phyloP scores from a whole-genome alignment of 1,140 invertebrate species.

The Phenacoccus solenopsis region DNA sequence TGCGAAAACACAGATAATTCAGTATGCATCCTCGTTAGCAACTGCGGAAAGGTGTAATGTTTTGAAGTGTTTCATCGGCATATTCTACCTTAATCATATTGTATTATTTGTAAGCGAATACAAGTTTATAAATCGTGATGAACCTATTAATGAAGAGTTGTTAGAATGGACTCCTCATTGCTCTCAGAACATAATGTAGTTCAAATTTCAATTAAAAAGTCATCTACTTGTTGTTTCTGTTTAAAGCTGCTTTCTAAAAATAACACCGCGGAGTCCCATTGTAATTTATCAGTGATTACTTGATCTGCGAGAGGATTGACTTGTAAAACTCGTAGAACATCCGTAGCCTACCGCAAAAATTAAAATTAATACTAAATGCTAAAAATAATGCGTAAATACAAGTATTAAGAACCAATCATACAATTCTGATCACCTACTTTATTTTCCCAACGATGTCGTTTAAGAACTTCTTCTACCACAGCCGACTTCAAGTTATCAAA shows the following conservation, averaged over 20 bases:
- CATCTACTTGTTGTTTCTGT: slow-evolving; percentile 48
- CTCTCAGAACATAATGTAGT: slow-evolving; percentile 15
- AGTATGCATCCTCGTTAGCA: too few relatives aligned
- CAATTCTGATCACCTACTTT: slow-evolving; percentile 42
- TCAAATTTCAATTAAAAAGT: background rate
- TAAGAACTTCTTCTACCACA: slow-evolving; percentile 75
- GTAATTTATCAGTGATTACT: slow-evolving; percentile 74
- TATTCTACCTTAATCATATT: too few relatives aligned
- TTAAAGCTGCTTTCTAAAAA: slow-evolving; percentile 77
- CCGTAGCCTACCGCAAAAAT: slow-evolving; percentile 39
- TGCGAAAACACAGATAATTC: too few relatives aligned
- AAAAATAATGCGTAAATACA: slow-evolving; percentile 19
- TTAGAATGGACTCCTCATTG: too few relatives aligned
- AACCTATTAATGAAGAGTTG: too few relatives aligned
- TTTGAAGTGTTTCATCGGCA: too few relatives aligned
- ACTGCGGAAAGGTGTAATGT: too few relatives aligned
- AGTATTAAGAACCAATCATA: background rate
- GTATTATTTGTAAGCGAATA: too few relatives aligned
- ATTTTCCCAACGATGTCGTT: slow-evolving; percentile 84
- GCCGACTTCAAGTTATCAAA: slow-evolving; percentile 81
- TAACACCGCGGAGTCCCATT: slow-evolving; percentile 86
- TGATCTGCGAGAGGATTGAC: slow-evolving; percentile 88
- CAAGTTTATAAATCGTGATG: too few relatives aligned
- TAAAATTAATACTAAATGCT: background rate
- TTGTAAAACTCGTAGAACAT: slow-evolving; percentile 86